Evolutionary conservation across 2,888 invertebrate species (phyloP).

Genomic region (Coelinius sp.): DNA sequence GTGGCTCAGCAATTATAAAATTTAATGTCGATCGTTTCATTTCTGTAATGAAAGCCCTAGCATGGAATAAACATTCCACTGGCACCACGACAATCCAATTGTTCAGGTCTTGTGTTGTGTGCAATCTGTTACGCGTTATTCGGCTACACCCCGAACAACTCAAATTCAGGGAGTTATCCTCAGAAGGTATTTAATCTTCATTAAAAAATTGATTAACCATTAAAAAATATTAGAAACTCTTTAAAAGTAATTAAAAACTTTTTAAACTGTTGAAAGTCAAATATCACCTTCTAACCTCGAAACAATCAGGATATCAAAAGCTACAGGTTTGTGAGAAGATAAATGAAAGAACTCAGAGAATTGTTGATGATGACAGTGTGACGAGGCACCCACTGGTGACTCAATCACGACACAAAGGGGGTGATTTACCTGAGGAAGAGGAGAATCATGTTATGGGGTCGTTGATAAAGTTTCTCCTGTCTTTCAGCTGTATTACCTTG

Average conservation of each 20-base stretch:
- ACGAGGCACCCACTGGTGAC: background rate
- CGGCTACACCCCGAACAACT: no score
- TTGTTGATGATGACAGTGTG: slow-evolving; percentile 30
- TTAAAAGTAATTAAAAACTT: background rate
- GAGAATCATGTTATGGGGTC: slow-evolving; percentile 48
- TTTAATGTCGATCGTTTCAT: slow-evolving; percentile 52
- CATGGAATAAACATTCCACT: slow-evolving; percentile 56
- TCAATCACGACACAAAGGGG: background rate
- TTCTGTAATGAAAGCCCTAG: slow-evolving; percentile 53
- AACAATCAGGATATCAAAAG: background rate
- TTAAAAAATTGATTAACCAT: background rate
- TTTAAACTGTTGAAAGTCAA: background rate
- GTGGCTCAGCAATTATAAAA: slow-evolving; percentile 72
- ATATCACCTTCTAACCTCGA: background rate
- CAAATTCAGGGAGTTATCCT: no score
- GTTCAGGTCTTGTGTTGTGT: slow-evolving; percentile 56
- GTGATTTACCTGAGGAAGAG: slow-evolving; percentile 44
- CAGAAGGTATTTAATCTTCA: background rate
- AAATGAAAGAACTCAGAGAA: no score
- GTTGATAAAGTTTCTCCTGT: slow-evolving; percentile 57
- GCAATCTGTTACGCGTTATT: slow-evolving; percentile 71
- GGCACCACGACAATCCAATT: slow-evolving; percentile 71
- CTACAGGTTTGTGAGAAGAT: no score
- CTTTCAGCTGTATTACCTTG: no score
- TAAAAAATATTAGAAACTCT: background rate